A percentile compares a stretch with the other conserved stretches of the same genome.
These are phyloP conservation scores for Enteromius trimaculatus DNA, from an alignment of 2,797 vertebrate species.

Conservation along the genomic window DNA sequence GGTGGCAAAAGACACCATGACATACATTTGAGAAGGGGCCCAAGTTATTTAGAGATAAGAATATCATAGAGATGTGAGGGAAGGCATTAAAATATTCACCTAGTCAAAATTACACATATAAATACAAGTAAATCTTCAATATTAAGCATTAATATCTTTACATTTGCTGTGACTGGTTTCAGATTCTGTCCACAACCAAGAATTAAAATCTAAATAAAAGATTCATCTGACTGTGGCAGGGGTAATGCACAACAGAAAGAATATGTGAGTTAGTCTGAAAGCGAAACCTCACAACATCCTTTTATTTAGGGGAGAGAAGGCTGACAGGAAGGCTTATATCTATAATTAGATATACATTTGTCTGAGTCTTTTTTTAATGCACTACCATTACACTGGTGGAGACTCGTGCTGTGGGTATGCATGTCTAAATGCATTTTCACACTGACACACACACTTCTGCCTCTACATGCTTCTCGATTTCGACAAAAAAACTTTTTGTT, in stretches of 20 bases:
- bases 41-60: background rate
- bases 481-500: constrained; percentile 20
- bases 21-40: background rate
- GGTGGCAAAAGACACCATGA: background rate
- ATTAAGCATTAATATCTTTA: constrained; percentile 5
- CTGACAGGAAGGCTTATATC: constrained; percentile 49
- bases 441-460: constrained; percentile 52
- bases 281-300: constrained; percentile 37
- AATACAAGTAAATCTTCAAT: background rate
- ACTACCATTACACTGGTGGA: constrained; percentile 9
- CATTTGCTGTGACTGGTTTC: background rate
- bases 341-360: constrained; percentile 55
- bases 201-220: background rate
- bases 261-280: constrained; percentile 24
- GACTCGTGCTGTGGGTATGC: background rate
- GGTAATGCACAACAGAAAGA: constrained; percentile 7
- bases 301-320: constrained; percentile 7
- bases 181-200: background rate
- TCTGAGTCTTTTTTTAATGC: constrained; percentile 38
- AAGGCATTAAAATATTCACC: background rate
- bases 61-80: background rate
- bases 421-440: constrained; percentile 39
- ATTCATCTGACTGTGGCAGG: background rate
- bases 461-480: constrained; percentile 41
- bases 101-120: background rate